A percentile compares a stretch with the other conserved stretches of the same genome.
Evolutionary conservation across 2,888 invertebrate species (phyloP).

Genomic region (Anodontia alba): DNA sequence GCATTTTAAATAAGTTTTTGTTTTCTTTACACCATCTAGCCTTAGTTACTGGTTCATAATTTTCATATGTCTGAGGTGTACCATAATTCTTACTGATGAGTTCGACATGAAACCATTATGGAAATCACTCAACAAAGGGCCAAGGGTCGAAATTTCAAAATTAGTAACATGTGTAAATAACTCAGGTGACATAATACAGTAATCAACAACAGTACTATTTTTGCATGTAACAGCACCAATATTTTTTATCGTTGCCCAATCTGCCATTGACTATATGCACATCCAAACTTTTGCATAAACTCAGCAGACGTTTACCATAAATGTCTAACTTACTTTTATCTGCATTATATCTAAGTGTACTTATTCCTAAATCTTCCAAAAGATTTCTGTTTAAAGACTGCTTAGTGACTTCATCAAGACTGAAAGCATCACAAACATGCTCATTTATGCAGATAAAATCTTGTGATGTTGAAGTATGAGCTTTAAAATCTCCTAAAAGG

Average conservation of each 20-base stretch:
- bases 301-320: not conserved
- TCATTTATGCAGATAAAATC: too few relatives aligned
- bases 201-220: slow-evolving; percentile 3
- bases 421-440: too few relatives aligned
- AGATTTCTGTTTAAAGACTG: too few relatives aligned
- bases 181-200: slow-evolving; percentile 6
- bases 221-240: not conserved
- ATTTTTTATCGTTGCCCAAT: not conserved
- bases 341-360: not conserved
- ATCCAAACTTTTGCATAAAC: not conserved
- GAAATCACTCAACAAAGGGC: not conserved
- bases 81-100: not conserved
- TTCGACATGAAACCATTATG: slow-evolving; percentile 1
- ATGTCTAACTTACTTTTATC: slow-evolving; percentile 4
- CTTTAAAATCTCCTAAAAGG: too few relatives aligned
- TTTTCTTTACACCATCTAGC: not conserved
- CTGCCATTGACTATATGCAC: not conserved
- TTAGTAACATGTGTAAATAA: not conserved
- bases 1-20: not conserved
- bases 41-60: not conserved
- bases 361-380: too few relatives aligned
- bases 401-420: too few relatives aligned
- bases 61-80: not conserved
- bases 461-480: too few relatives aligned
- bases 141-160: not conserved